These are phyloP conservation scores for Sprattus sprattus DNA, from an alignment of 2,113 vertebrate species.

Conservation along the genomic window DNA sequence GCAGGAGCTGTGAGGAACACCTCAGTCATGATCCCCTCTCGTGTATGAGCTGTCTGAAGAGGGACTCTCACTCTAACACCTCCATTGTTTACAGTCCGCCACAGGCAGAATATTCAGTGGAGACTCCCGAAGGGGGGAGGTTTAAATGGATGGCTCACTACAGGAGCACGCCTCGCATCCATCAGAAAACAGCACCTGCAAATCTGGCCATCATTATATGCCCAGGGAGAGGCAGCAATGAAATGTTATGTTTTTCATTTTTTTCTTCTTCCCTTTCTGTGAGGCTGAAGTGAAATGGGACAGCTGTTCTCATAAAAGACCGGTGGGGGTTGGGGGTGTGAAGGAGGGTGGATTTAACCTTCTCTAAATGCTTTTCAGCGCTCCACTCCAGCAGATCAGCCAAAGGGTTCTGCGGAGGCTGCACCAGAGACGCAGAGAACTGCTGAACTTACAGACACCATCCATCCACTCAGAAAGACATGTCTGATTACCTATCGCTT, in stretches of 20 bases:
- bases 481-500: background rate
- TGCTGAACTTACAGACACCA: conserved; percentile 32
- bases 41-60: background rate
- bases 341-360: conserved; percentile 41
- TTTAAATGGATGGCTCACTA: conserved; percentile 33
- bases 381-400: conserved; percentile 31
- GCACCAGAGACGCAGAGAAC: conserved; percentile 37
- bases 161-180: conserved; percentile 27
- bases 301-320: conserved; percentile 50
- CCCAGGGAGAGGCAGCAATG: conserved; percentile 47
- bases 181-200: conserved; percentile 44
- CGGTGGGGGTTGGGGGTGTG: background rate
- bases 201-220: conserved; percentile 32
- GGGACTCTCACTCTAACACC: background rate
- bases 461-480: background rate
- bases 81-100: conserved; percentile 39
- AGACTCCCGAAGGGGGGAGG: conserved; percentile 20
- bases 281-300: conserved; percentile 44
- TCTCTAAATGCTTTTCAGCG: conserved; percentile 38
- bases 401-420: conserved; percentile 41
- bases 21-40: background rate
- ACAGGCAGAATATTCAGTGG: conserved; percentile 1
- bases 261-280: conserved; percentile 32
- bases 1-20: background rate
- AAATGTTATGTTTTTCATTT: conserved; percentile 47